phyloP scores from a whole-genome alignment of 2,888 invertebrate species.

The Fabriciana adippe region DNA sequence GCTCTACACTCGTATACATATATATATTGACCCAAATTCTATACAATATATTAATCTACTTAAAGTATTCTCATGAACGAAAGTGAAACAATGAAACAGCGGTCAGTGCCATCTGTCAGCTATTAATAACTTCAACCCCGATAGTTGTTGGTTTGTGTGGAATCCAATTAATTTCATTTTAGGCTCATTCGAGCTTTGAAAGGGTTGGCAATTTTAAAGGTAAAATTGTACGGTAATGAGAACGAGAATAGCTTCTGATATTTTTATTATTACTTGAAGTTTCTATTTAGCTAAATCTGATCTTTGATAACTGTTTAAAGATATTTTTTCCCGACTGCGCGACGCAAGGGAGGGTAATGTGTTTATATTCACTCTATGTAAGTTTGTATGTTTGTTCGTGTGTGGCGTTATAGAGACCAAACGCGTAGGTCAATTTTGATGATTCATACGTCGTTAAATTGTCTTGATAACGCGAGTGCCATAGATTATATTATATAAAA shows the following conservation, averaged over 20 bases:
- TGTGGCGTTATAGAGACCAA: too few relatives aligned
- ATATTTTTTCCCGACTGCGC: too few relatives aligned
- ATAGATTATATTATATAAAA: too few relatives aligned
- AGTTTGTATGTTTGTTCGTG: too few relatives aligned
- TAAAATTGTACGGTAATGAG: constrained; percentile 19
- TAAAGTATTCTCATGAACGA: background rate
- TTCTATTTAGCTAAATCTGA: background rate
- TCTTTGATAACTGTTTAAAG: too few relatives aligned
- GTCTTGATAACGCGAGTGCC: too few relatives aligned
- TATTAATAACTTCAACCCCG: constrained; percentile 57
- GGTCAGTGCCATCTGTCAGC: constrained; percentile 56
- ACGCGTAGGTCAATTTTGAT: too few relatives aligned
- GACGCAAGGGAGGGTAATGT: too few relatives aligned
- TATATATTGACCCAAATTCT: background rate
- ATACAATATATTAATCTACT: background rate
- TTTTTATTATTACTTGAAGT: background rate
- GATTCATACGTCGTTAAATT: too few relatives aligned
- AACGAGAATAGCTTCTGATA: constrained; percentile 13
- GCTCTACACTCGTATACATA: too few relatives aligned
- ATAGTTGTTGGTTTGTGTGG: constrained; percentile 54
- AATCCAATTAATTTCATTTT: constrained; percentile 50
- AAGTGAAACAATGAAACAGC: constrained; percentile 27
- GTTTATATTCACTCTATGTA: too few relatives aligned
- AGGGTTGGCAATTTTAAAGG: constrained; percentile 17
- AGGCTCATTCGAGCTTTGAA: constrained; percentile 16